These are phyloP conservation scores for Gambusia holbrooki DNA, from an alignment of 2,113 vertebrate genomes.

Conservation along the genomic window DNA sequence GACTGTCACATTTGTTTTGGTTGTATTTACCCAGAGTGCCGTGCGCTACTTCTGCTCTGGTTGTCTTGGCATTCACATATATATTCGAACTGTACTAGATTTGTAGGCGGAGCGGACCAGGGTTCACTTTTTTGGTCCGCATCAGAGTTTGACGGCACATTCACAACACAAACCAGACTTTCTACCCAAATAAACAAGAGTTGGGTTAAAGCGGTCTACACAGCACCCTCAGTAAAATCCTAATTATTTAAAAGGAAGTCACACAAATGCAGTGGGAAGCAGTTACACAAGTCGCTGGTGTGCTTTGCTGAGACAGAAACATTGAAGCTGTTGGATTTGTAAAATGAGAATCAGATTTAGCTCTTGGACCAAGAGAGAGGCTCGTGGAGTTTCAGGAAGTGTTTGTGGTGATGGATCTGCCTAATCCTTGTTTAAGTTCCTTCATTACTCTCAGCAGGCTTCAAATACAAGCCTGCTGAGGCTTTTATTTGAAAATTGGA, in stretches of 20 bases:
- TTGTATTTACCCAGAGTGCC: too few species aligned
- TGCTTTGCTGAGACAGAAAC: conserved; percentile 6
- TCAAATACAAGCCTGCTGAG: conserved; percentile 33
- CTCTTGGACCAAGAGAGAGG: conserved; percentile 30
- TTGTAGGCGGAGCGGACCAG: too few species aligned
- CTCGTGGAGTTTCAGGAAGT: conserved; percentile 18
- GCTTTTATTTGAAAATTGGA: conserved; percentile 14
- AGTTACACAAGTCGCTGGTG: neutral
- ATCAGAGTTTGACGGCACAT: too few species aligned
- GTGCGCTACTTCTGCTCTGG: too few species aligned
- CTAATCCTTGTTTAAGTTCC: conserved; percentile 77
- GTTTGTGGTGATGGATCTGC: conserved; percentile 64
- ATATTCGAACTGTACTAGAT: too few species aligned
- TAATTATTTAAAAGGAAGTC: neutral
- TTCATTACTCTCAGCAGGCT: conserved; percentile 66
- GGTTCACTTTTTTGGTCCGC: too few species aligned
- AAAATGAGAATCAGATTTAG: conserved; percentile 29
- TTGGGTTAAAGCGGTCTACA: too few species aligned
- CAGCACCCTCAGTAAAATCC: neutral
- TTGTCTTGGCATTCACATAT: too few species aligned
- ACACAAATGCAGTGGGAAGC: neutral
- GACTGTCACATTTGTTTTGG: too few species aligned
- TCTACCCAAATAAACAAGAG: too few species aligned
- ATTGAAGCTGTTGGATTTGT: conserved; percentile 27
- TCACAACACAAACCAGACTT: too few species aligned